A percentile compares a stretch with the other conserved stretches of the same genome.
These are phyloP conservation scores for Atta cephalotes DNA, from an alignment of 1,140 invertebrate species.

Conservation along the genomic window DNA sequence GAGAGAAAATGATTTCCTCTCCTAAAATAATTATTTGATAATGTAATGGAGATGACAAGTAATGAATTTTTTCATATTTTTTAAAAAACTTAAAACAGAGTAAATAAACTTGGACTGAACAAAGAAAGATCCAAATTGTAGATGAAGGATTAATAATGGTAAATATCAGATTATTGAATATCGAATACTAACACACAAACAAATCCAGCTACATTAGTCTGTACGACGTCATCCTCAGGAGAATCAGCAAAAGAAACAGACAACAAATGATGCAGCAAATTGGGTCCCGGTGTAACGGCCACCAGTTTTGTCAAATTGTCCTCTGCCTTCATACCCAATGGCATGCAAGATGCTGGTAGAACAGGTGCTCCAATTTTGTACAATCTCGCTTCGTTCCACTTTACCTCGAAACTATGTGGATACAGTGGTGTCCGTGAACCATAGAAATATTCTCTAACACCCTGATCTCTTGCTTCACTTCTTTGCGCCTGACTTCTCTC, in stretches of 20 bases:
- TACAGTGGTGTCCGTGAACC: slow-evolving; percentile 93
- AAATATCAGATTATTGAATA: slow-evolving; percentile 12
- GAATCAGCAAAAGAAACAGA: slow-evolving; percentile 94
- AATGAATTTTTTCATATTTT: too few relatives aligned
- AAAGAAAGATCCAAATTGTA: too few relatives aligned
- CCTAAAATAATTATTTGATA: too few relatives aligned
- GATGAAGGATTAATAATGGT: background rate
- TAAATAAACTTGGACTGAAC: too few relatives aligned
- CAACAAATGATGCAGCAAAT: slow-evolving; percentile 95
- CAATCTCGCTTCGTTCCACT: slow-evolving; percentile 94
- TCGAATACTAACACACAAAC: slow-evolving; percentile 94
- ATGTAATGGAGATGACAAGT: too few relatives aligned
- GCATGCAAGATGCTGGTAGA: slow-evolving; percentile 97
- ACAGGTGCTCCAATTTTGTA: slow-evolving; percentile 98
- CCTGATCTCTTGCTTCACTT: slow-evolving; percentile 91
- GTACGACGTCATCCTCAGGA: slow-evolving; percentile 92
- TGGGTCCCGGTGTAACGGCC: slow-evolving; percentile 90
- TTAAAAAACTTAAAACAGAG: too few relatives aligned
- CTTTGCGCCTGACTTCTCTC: slow-evolving; percentile 92
- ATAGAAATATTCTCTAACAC: slow-evolving; percentile 98
- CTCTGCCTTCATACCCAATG: slow-evolving; percentile 97
- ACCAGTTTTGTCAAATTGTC: slow-evolving; percentile 97
- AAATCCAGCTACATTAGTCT: slow-evolving; percentile 96
- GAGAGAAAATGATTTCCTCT: too few relatives aligned
- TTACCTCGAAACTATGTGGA: slow-evolving; percentile 96